Evolutionary conservation across 2,797 vertebrate genomes (phyloP).

Genomic region (Artibeus lituratus): DNA sequence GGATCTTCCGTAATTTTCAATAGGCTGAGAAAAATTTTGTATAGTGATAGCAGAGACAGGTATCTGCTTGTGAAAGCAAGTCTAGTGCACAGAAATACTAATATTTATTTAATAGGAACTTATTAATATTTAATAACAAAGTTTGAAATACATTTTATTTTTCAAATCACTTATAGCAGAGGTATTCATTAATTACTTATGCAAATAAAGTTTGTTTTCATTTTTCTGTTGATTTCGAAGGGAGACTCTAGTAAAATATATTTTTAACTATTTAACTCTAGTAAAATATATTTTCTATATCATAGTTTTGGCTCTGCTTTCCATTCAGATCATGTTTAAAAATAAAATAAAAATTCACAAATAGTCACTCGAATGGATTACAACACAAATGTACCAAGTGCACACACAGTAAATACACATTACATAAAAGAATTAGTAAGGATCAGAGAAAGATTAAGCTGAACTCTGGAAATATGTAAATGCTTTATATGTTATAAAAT

Average conservation of each 20-base stretch:
- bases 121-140: not conserved
- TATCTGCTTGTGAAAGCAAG: not conserved
- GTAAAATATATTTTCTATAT: constrained; percentile 1
- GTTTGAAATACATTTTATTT: constrained; percentile 6
- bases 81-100: not conserved
- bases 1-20: constrained; percentile 7
- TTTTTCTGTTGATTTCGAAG: constrained; percentile 48
- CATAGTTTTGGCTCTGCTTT: constrained; percentile 24
- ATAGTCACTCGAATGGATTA: not conserved
- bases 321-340: not conserved
- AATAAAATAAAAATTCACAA: too few relatives aligned
- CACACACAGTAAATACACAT: not conserved
- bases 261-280: constrained; percentile 41
- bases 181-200: not conserved
- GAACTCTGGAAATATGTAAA: not conserved
- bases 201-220: constrained; percentile 30
- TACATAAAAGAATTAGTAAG: not conserved
- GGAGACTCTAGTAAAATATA: constrained; percentile 4
- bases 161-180: not conserved
- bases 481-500: constrained; percentile 19
- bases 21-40: not conserved
- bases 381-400: not conserved
- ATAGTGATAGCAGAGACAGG: not conserved
- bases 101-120: not conserved
- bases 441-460: not conserved